Percentiles rank a stretch among this genome's conserved stretches.
Conservation (phyloP, 30 jellyfish, hydroid and myxozoan genomes). For the Pseudorhiza aurosa region DNA sequence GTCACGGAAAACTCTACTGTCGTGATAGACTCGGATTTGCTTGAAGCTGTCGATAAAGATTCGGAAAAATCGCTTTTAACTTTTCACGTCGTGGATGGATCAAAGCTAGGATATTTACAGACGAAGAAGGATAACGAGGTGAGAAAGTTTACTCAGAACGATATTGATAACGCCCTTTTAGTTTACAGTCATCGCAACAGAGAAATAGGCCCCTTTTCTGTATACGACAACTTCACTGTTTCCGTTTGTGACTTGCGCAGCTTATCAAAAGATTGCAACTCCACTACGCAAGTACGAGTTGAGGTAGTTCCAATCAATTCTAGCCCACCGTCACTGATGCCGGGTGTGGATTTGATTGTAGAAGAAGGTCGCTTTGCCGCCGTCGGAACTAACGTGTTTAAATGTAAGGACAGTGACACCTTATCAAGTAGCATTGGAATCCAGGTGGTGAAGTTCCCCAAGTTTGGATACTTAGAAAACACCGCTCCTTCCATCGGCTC, state of each 20-base stretch:
- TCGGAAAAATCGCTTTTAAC: neutral
- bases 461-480: slow-evolving; percentile 50
- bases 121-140: neutral
- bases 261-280: slow-evolving; percentile 7
- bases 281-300: slow-evolving; percentile 2
- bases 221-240: slow-evolving; percentile 29
- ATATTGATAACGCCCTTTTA: slow-evolving; percentile 19
- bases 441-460: slow-evolving; percentile 21
- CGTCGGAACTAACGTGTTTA: neutral
- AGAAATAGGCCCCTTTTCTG: slow-evolving; percentile 49
- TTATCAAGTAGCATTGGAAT: slow-evolving; percentile 15
- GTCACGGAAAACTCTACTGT: slow-evolving; percentile 68
- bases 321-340: slow-evolving; percentile 32
- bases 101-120: slow-evolving; percentile 17
- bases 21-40: slow-evolving; percentile 15
- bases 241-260: slow-evolving; percentile 29
- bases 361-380: slow-evolving; percentile 25
- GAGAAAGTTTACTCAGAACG: slow-evolving; percentile 14
- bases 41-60: slow-evolving; percentile 56
- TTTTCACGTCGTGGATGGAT: slow-evolving; percentile 13
- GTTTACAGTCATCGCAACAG: slow-evolving; percentile 6
- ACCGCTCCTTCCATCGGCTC: slow-evolving; percentile 64
- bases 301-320: slow-evolving; percentile 53
- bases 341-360: neutral
- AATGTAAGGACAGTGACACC: slow-evolving; percentile 42